These are phyloP conservation scores for Erpornis zantholeuca DNA, from an alignment of 2,113 vertebrate genomes.

Conservation along the genomic window DNA sequence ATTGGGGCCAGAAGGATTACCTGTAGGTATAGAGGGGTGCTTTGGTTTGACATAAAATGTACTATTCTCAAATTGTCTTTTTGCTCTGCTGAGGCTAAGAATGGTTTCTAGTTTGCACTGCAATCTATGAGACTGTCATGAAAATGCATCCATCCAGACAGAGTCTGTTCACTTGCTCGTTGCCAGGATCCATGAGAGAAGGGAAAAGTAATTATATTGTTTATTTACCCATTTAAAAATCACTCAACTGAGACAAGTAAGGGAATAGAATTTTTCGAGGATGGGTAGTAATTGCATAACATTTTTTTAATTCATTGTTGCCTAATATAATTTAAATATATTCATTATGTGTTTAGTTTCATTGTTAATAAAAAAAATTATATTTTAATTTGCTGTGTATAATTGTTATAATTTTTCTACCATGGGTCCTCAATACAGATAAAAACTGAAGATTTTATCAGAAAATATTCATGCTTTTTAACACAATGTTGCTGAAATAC, in stretches of 20 bases:
- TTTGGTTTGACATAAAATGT: background rate
- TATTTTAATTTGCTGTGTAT: background rate
- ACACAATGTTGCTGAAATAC: background rate
- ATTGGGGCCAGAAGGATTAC: slow-evolving; percentile 83
- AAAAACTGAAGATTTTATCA: background rate
- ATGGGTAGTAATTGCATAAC: background rate
- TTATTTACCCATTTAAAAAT: background rate
- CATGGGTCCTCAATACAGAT: background rate
- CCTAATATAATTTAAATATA: background rate
- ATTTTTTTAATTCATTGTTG: background rate
- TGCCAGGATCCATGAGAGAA: background rate
- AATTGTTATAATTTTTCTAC: background rate
- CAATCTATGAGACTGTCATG: background rate
- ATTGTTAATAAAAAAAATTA: background rate
- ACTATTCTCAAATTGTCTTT: background rate
- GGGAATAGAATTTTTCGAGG: background rate
- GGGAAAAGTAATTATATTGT: background rate
- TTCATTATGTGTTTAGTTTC: background rate
- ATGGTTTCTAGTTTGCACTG: background rate
- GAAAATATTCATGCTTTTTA: background rate
- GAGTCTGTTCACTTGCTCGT: background rate
- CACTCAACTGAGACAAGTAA: background rate
- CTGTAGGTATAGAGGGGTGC: slow-evolving; percentile 78
- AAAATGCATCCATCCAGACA: background rate
- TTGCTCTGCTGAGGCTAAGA: background rate